Evolutionary conservation across 2,888 invertebrate species (phyloP).

Genomic region (Orchesella flavescens): DNA sequence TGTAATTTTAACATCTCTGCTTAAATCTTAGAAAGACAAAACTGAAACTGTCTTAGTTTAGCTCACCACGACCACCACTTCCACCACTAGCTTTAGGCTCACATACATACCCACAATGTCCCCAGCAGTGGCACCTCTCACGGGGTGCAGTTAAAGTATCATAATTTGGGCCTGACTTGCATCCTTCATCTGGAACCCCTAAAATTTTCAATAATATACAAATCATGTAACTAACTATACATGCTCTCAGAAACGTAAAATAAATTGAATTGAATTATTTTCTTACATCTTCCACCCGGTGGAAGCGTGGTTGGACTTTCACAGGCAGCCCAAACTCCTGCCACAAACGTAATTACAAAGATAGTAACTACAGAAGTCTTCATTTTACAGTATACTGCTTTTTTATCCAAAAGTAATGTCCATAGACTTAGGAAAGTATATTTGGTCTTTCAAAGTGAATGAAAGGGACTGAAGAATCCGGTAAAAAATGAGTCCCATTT

Average conservation of each 20-base stretch:
- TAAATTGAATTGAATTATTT: too few species aligned
- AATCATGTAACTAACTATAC: neutral
- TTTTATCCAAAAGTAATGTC: too few species aligned
- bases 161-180: constrained; percentile 23
- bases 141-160: neutral
- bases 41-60: too few species aligned
- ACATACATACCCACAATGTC: constrained; percentile 44
- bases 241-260: too few species aligned
- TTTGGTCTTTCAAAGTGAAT: too few species aligned
- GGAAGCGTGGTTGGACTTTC: neutral
- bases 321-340: neutral
- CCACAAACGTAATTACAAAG: neutral
- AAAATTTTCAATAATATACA: neutral
- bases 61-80: too few species aligned
- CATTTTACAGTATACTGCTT: too few species aligned
- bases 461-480: too few species aligned
- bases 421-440: too few species aligned
- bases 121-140: constrained; percentile 37
- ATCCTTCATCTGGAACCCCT: constrained; percentile 39
- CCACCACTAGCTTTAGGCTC: neutral
- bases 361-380: neutral
- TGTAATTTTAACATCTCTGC: too few species aligned
- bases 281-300: neutral
- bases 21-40: too few species aligned
- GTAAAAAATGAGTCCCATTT: too few species aligned